Evolutionary conservation across 2,113 vertebrate genomes (phyloP).

Genomic region (Serilophus lunatus): DNA sequence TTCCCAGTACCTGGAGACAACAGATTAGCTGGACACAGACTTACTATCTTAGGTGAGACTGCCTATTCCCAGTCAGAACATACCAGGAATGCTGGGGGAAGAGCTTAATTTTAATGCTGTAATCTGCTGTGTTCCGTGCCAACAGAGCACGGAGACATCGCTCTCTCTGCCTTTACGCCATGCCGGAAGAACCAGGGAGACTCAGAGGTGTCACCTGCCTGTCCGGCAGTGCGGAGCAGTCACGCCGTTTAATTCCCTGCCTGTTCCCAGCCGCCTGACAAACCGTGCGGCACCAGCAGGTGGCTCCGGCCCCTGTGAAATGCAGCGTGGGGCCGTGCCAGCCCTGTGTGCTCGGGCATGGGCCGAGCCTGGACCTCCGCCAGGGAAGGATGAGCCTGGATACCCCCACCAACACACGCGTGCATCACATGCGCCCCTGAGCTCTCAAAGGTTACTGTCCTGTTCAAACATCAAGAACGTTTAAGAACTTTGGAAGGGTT

Average conservation of each 20-base stretch:
- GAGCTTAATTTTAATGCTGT: background rate
- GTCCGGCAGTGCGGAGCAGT: background rate
- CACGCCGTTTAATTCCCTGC: background rate
- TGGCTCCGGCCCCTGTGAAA: conserved; percentile 20
- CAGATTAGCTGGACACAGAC: background rate
- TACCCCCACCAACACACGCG: accelerated
- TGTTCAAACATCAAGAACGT: background rate
- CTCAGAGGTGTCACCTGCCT: background rate
- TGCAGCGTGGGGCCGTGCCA: background rate
- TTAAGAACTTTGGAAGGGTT: background rate
- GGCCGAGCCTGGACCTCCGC: background rate
- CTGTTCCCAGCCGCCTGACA: background rate
- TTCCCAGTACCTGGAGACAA: background rate
- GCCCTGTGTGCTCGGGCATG: accelerated
- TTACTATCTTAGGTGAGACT: background rate
- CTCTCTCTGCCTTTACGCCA: accelerated
- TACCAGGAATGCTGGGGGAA: background rate
- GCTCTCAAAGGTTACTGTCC: no score
- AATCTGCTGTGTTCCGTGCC: background rate
- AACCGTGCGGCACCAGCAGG: background rate
- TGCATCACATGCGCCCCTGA: accelerated
- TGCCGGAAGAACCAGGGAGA: background rate
- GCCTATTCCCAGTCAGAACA: background rate
- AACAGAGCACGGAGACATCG: background rate
- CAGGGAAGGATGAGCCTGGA: background rate